Base-by-base conservation (phyloP, 2,888 invertebrate genomes). In the Hoplodrina blanda region DNA sequence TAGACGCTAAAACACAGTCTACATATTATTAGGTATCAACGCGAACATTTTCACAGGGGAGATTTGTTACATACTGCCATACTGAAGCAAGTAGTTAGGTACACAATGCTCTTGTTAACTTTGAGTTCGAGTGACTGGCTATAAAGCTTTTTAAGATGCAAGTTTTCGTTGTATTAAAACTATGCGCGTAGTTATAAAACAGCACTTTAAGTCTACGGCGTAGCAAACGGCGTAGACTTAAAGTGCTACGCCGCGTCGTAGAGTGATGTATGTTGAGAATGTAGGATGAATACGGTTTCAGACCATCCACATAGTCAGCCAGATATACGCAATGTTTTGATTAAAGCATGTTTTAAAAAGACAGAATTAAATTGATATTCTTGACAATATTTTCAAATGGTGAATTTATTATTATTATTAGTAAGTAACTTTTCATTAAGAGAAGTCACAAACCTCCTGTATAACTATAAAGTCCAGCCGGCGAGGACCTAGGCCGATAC, bases 381-480 rank as follows among this genome's bases (percentile, higher is more conserved):
- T 37, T 37, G 41, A 41, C 41, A 41, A 11, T 11, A 41, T 41
- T 41, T 11, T 41, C 41, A 41, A 41, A 41, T 41, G 41, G 41
- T 13, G 4, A 46, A 46, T 46, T 46, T 17, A 46, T 46, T 46
- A 17, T 46, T 46, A 17, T 17, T 17, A 17, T 17, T 17, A 46
- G 46, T 4, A 37, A 37, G 1, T 20, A 20, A 46, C 0, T 33
- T 53, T 59, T 44, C n/a, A 41, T 71, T 61, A 52, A 57, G 15
- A 67, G 5, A 25, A 33, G 3, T 44, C 19, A 84, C 90, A 82
- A 69, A 94, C 94, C 93, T 91, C 97, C 97, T 81, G 98, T 98
- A 87, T 98, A 98, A 83, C 97, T 97, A 89, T 97, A 97, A 72
- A 98, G 95, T n/a, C 98, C 98, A 15, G 98, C 97, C 6, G 98